phyloP scores from a whole-genome alignment of 2,113 vertebrate genomes.

The Prunella himalayana region DNA sequence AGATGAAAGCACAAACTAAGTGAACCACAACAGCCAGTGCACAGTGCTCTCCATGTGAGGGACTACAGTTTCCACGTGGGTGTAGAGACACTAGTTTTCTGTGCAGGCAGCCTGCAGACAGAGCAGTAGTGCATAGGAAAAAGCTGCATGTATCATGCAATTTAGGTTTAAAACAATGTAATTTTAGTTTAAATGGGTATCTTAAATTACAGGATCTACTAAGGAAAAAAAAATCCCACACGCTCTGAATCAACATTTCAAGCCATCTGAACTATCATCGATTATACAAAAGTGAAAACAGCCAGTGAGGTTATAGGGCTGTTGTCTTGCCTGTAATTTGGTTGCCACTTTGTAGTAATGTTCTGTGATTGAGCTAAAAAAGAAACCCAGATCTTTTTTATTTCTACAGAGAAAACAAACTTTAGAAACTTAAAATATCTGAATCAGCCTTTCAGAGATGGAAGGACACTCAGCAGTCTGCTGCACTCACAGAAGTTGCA shows the following conservation, averaged over 20 bases:
- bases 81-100: neutral
- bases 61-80: neutral
- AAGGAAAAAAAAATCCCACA: neutral
- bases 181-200: conserved; percentile 44
- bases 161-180: conserved; percentile 37
- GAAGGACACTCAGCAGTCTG: neutral
- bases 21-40: neutral
- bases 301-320: neutral
- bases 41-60: neutral
- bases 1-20: neutral
- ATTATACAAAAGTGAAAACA: conserved; percentile 26
- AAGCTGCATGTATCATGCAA: conserved; percentile 5
- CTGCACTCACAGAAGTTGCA: neutral
- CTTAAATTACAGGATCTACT: conserved; percentile 44
- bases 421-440: neutral
- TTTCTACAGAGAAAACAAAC: neutral
- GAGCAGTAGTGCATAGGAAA: neutral
- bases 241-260: conserved; percentile 14
- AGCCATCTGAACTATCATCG: neutral
- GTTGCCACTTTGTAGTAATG: neutral
- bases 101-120: neutral
- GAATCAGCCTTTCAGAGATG: neutral
- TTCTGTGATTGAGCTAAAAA: conserved; percentile 16
- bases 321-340: conserved; percentile 29
- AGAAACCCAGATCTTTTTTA: neutral